Evolutionary conservation across 2,797 vertebrate species (phyloP).

Genomic region (Gambusia yucatana): DNA sequence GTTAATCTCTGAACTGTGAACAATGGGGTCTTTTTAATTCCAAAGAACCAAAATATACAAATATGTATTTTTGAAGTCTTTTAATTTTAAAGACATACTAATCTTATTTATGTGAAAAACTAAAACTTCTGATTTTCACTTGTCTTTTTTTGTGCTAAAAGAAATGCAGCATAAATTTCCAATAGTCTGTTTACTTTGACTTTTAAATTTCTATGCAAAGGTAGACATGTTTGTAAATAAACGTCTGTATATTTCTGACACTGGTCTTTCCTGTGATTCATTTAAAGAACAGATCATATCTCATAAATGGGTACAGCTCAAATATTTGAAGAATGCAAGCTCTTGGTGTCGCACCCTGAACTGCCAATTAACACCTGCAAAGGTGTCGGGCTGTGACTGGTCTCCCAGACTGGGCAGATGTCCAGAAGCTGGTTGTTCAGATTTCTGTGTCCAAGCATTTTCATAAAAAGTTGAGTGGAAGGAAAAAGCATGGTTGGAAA

Average conservation of each 20-base stretch:
- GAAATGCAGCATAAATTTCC: constrained; percentile 45
- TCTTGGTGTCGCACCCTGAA: background rate
- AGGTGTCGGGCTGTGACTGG: background rate
- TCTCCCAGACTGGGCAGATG: background rate
- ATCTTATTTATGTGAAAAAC: constrained; percentile 58
- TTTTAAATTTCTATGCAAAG: constrained; percentile 78
- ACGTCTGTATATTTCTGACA: constrained; percentile 69
- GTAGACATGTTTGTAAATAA: constrained; percentile 79
- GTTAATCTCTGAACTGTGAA: background rate
- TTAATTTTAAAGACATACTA: constrained; percentile 9
- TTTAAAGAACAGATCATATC: background rate
- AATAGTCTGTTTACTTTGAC: constrained; percentile 78
- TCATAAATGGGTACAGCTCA: background rate
- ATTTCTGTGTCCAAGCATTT: too few relatives aligned
- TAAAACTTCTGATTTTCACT: constrained; percentile 55
- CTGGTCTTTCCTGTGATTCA: constrained; percentile 6
- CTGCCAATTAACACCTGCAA: background rate
- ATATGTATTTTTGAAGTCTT: background rate
- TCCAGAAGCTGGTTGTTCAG: background rate
- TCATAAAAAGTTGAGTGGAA: too few relatives aligned
- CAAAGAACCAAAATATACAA: constrained; percentile 17
- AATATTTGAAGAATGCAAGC: background rate
- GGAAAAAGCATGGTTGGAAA: too few relatives aligned
- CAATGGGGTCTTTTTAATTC: background rate
- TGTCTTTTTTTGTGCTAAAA: constrained; percentile 46